Evolutionary conservation across 2,888 invertebrate species (phyloP).

Genomic region (Helicoverpa assulta): DNA sequence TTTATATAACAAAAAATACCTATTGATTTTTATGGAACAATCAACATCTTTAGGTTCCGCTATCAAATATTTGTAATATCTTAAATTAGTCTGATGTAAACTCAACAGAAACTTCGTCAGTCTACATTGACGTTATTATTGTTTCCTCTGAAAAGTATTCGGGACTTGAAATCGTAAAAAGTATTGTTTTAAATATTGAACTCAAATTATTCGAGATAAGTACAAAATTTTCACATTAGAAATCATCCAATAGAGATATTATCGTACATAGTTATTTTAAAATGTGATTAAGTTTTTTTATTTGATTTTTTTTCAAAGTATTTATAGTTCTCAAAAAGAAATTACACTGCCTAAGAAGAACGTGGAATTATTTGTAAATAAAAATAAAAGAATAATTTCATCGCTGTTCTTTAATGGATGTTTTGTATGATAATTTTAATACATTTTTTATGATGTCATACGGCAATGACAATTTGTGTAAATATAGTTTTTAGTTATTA

Average conservation of each 20-base stretch:
- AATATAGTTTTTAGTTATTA: slow-evolving; percentile 84
- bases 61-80: slow-evolving; percentile 13
- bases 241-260: slow-evolving; percentile 64
- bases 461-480: slow-evolving; percentile 80
- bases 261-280: slow-evolving; percentile 58
- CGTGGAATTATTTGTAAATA: slow-evolving; percentile 69
- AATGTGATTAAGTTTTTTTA: slow-evolving; percentile 62
- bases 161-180: slow-evolving; percentile 44
- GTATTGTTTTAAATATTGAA: slow-evolving; percentile 64
- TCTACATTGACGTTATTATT: background rate
- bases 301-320: slow-evolving; percentile 57
- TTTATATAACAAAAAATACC: background rate
- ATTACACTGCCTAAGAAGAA: slow-evolving; percentile 79
- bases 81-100: slow-evolving; percentile 25
- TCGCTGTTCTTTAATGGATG: slow-evolving; percentile 68
- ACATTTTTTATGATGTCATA: slow-evolving; percentile 73
- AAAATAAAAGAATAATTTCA: slow-evolving; percentile 65
- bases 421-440: slow-evolving; percentile 75
- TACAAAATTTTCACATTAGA: slow-evolving; percentile 64
- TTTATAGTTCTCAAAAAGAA: slow-evolving; percentile 65
- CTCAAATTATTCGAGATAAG: slow-evolving; percentile 65
- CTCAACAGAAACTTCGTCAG: slow-evolving; percentile 21
- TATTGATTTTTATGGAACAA: background rate
- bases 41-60: background rate
- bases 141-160: slow-evolving; percentile 1